These are phyloP conservation scores for Tapera naevia DNA, from an alignment of 2,797 vertebrate genomes.

Conservation along the genomic window DNA sequence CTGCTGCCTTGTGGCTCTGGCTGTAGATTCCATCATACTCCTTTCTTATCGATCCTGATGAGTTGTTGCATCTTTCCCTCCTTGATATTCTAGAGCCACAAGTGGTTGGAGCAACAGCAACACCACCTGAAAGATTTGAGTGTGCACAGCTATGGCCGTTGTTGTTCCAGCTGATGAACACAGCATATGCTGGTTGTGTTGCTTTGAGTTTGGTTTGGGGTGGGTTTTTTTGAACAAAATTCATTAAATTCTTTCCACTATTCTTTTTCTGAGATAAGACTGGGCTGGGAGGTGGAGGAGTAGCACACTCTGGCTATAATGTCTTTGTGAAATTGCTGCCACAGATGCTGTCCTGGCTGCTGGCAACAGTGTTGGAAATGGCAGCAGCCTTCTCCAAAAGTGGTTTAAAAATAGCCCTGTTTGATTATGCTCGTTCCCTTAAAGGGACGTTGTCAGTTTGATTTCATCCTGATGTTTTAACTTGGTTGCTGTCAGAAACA, in stretches of 20 bases:
- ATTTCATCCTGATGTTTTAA: slow-evolving; percentile 2
- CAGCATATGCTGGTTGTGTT: not conserved
- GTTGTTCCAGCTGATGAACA: not conserved
- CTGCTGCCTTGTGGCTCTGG: not conserved
- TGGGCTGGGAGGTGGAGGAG: not conserved
- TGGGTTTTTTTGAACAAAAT: too few relatives aligned
- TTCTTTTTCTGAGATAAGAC: not conserved
- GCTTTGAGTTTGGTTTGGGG: not conserved
- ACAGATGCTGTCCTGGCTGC: slow-evolving; percentile 47
- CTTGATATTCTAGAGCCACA: not conserved
- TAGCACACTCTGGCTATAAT: not conserved
- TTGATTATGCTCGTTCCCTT: slow-evolving; percentile 33
- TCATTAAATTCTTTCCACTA: not conserved
- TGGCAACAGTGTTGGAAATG: slow-evolving; percentile 9
- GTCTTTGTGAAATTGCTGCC: not conserved
- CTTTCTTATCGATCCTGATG: not conserved
- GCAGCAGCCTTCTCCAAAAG: slow-evolving; percentile 38
- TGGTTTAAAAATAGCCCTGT: slow-evolving; percentile 51
- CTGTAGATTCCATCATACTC: not conserved
- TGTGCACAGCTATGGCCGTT: not conserved
- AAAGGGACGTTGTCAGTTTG: slow-evolving; percentile 46
- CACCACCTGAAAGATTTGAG: not conserved
- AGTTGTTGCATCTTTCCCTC: not conserved
- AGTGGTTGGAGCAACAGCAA: not conserved
- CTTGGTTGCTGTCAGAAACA: slow-evolving; percentile 20